These are phyloP conservation scores for Ceriagrion tenellum DNA, from an alignment of 2,888 invertebrate genomes.

Conservation along the genomic window DNA sequence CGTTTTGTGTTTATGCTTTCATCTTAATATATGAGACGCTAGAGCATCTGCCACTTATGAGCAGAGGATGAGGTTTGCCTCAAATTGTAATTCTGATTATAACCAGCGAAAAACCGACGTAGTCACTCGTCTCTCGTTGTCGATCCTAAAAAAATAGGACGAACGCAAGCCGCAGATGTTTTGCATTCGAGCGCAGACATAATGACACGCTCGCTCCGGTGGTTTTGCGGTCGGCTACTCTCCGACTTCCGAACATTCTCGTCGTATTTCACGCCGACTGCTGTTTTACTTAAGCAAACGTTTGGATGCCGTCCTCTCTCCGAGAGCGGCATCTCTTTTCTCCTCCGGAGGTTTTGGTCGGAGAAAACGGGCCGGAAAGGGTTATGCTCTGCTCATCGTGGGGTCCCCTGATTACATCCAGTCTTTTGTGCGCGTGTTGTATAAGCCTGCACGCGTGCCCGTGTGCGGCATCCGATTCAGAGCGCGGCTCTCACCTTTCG, in stretches of 20 bases:
- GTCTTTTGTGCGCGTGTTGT: neutral
- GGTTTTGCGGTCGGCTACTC: conserved; percentile 4
- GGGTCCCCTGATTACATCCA: neutral
- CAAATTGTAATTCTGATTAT: neutral
- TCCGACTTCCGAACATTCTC: neutral
- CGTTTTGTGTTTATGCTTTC: neutral
- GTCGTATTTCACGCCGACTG: neutral
- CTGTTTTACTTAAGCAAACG: neutral
- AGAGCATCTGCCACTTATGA: neutral
- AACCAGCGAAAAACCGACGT: neutral
- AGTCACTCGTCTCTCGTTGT: neutral
- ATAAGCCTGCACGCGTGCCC: neutral
- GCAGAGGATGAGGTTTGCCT: neutral
- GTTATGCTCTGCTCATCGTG: neutral
- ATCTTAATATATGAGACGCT: neutral
- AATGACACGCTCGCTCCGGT: neutral
- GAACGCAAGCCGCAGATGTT: neutral
- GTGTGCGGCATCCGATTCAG: neutral
- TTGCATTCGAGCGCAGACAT: neutral
- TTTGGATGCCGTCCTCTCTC: neutral
- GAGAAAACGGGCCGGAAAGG: neutral
- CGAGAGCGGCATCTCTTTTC: neutral
- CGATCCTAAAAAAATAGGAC: neutral
- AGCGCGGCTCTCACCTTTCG: neutral
- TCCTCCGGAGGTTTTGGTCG: neutral